Evolutionary conservation across 2,888 invertebrate species (phyloP).

Genomic region (Pristionchus exspectatus): DNA sequence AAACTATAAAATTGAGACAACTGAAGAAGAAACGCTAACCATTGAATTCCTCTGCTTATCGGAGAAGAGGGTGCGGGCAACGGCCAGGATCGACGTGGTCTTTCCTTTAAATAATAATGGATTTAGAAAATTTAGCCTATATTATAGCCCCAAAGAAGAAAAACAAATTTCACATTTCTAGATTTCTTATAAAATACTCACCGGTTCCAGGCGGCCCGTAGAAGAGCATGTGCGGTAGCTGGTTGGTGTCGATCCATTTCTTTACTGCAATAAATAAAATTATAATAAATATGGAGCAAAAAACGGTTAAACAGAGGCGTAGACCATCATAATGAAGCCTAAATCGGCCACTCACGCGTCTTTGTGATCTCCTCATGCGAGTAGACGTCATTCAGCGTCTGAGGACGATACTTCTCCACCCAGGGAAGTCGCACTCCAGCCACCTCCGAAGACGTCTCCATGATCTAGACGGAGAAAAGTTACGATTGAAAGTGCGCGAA

Average conservation of each 20-base stretch:
- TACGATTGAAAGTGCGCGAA: background rate
- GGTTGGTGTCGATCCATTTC: slow-evolving; percentile 88
- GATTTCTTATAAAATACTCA: slow-evolving; percentile 76
- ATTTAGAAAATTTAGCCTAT: background rate
- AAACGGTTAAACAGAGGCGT: background rate
- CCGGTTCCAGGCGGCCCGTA: slow-evolving; percentile 98
- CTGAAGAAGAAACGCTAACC: slow-evolving; percentile 78
- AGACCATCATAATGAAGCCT: background rate
- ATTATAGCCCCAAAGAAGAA: background rate
- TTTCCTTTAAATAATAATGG: slow-evolving; percentile 84
- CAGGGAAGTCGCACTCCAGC: slow-evolving; percentile 80
- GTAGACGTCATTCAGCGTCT: slow-evolving; percentile 91
- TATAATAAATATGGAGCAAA: background rate
- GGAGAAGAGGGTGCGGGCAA: slow-evolving; percentile 92
- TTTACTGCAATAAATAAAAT: slow-evolving; percentile 77
- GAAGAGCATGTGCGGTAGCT: slow-evolving; percentile 93
- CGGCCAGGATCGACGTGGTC: slow-evolving; percentile 96
- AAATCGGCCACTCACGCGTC: slow-evolving; percentile 87
- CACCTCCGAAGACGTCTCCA: background rate
- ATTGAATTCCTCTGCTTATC: slow-evolving; percentile 93
- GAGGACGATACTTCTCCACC: slow-evolving; percentile 99
- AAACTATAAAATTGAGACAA: background rate
- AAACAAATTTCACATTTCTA: background rate
- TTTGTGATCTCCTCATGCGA: slow-evolving; percentile 97
- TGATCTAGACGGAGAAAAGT: background rate